These are phyloP conservation scores for Drosophila pseudotakahashii DNA, from an alignment of 2,888 invertebrate genomes.

Conservation along the genomic window DNA sequence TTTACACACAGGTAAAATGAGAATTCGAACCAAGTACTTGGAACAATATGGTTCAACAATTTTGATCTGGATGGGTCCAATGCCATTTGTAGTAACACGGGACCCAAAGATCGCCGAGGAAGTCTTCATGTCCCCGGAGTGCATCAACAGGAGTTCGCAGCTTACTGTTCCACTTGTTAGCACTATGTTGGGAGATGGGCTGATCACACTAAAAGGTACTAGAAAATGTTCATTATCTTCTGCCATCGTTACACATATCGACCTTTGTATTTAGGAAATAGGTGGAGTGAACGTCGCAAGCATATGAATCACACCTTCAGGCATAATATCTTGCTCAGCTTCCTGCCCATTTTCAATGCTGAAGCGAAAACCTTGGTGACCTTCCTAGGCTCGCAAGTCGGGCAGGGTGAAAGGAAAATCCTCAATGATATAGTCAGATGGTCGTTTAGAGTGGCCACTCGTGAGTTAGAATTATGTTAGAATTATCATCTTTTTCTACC, in stretches of 20 bases:
- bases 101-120: conserved; percentile 68
- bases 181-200: conserved; percentile 55
- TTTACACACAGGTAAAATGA: conserved; percentile 1
- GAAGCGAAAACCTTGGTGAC: conserved; percentile 56
- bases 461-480: conserved; percentile 47
- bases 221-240: fast-evolving
- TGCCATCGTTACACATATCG: too few relatives aligned
- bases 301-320: conserved; percentile 71
- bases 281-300: conserved; percentile 72
- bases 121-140: conserved; percentile 66
- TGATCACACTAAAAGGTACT: conserved; percentile 62
- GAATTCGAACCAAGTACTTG: neutral
- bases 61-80: conserved; percentile 70
- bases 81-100: conserved; percentile 62
- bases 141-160: conserved; percentile 61
- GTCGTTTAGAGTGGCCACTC: conserved; percentile 62
- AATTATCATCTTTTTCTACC: neutral
- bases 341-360: conserved; percentile 70
- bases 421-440: conserved; percentile 37
- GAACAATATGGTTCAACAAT: conserved; percentile 57
- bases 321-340: conserved; percentile 66
- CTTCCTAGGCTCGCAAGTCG: conserved; percentile 45
- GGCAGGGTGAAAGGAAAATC: conserved; percentile 53
- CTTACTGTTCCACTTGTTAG: conserved; percentile 56
- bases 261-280: conserved; percentile 44